Evolutionary conservation across 2,113 vertebrate species (phyloP).

Genomic region (Oostethus manadensis): DNA sequence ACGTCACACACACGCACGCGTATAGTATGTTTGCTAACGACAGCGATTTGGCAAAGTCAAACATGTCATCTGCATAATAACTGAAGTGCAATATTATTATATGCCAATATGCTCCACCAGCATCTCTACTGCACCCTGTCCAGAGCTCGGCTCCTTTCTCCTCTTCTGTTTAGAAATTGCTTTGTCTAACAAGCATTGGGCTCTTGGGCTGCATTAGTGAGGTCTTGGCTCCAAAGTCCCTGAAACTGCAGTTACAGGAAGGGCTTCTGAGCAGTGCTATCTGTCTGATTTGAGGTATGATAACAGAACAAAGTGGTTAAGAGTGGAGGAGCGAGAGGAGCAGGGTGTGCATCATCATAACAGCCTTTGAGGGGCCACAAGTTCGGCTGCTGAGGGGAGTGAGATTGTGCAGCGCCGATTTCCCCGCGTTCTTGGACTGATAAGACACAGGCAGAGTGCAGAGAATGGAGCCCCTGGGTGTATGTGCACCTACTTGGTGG

Average conservation of each 20-base stretch:
- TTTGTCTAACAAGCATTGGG: slow-evolving; percentile 35
- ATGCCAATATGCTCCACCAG: neutral
- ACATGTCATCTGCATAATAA: too few relatives aligned
- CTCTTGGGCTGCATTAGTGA: slow-evolving; percentile 39
- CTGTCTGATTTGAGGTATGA: slow-evolving; percentile 44
- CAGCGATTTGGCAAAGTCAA: too few relatives aligned
- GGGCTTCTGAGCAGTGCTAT: slow-evolving; percentile 36
- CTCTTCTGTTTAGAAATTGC: slow-evolving; percentile 25
- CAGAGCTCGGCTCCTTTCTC: slow-evolving; percentile 6
- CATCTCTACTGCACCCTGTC: neutral
- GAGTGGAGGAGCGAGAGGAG: slow-evolving; percentile 28
- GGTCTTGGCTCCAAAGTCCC: slow-evolving; percentile 14
- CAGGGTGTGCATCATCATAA: slow-evolving; percentile 35
- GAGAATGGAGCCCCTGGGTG: neutral
- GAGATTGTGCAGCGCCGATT: slow-evolving; percentile 45
- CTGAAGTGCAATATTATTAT: too few relatives aligned
- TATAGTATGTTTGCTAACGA: too few relatives aligned
- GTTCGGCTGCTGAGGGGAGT: slow-evolving; percentile 19
- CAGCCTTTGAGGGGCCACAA: slow-evolving; percentile 24
- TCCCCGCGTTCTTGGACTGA: slow-evolving; percentile 34
- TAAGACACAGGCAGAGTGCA: slow-evolving; percentile 32
- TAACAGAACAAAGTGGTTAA: slow-evolving; percentile 49
- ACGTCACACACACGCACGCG: too few relatives aligned
- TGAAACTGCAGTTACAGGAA: slow-evolving; percentile 16
- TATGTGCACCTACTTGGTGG: slow-evolving; percentile 11